Conservation (phyloP, 2,113 vertebrate genomes). For the Sphaerodactylus townsendi region DNA sequence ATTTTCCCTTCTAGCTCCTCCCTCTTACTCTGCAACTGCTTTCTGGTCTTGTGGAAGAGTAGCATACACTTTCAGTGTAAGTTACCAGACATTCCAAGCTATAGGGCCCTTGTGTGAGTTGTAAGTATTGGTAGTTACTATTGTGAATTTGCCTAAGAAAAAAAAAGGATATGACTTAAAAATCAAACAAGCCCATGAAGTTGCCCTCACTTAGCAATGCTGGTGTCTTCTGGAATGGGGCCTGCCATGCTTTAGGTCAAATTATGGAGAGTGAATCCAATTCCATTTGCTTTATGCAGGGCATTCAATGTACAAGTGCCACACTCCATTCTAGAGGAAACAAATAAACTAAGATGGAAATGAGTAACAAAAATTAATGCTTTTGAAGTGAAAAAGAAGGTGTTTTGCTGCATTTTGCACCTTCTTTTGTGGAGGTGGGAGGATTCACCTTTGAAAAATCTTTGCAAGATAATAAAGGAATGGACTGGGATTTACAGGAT, state of each 20-base stretch:
- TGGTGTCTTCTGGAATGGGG: not conserved
- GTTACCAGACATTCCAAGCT: not conserved
- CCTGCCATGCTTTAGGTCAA: not conserved
- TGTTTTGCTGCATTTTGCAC: no score
- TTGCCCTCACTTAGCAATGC: not conserved
- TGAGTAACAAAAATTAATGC: no score
- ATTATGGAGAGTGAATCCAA: not conserved
- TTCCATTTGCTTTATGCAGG: not conserved
- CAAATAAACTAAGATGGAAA: no score
- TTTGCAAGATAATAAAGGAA: no score
- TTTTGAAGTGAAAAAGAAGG: no score
- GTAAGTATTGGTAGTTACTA: not conserved
- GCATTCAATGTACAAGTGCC: not conserved
- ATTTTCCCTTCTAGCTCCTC: not conserved
- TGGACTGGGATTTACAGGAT: no score
- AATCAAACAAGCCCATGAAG: no score
- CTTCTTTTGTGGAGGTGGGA: no score
- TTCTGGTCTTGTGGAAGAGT: not conserved
- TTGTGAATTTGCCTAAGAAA: not conserved
- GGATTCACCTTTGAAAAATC: no score
- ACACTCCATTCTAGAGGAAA: not conserved
- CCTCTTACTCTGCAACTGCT: not conserved
- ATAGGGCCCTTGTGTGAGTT: not conserved
- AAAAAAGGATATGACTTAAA: not conserved
- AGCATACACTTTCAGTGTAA: not conserved